A percentile compares a stretch with the other conserved stretches of the same genome.
phyloP scores from a whole-genome alignment of 2,113 vertebrate genomes.

The Sigmodon hispidus region DNA sequence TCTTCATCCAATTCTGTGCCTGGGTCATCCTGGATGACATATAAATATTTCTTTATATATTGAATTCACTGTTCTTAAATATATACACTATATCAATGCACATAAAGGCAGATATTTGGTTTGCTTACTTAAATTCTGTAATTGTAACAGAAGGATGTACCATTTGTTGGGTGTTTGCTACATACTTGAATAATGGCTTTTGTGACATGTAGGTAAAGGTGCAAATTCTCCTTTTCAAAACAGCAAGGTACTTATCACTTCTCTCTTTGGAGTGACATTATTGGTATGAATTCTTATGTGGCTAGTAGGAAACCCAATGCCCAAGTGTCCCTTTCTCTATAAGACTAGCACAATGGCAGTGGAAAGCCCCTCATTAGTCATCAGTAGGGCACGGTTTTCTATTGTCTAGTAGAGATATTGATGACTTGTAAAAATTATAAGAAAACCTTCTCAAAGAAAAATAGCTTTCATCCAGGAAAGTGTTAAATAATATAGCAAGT shows the following conservation, averaged over 20 bases:
- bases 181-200: neutral
- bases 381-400: neutral
- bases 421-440: neutral
- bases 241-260: neutral
- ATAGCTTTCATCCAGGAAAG: neutral
- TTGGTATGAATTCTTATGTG: neutral
- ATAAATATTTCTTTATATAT: neutral
- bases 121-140: neutral
- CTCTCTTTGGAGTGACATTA: neutral
- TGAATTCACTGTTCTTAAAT: neutral
- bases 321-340: neutral
- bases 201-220: neutral
- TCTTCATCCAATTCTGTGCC: neutral
- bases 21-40: neutral
- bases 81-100: neutral
- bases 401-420: neutral
- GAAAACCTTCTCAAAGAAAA: neutral
- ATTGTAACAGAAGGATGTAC: neutral
- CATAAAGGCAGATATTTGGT: neutral
- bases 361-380: neutral
- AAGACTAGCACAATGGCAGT: neutral
- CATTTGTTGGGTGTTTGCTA: neutral
- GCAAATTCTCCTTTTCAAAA: neutral
- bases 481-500: constrained; percentile 30
- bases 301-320: neutral